Evolutionary conservation across 2,797 vertebrate genomes (phyloP).

Genomic region (Anguilla pacifica): DNA sequence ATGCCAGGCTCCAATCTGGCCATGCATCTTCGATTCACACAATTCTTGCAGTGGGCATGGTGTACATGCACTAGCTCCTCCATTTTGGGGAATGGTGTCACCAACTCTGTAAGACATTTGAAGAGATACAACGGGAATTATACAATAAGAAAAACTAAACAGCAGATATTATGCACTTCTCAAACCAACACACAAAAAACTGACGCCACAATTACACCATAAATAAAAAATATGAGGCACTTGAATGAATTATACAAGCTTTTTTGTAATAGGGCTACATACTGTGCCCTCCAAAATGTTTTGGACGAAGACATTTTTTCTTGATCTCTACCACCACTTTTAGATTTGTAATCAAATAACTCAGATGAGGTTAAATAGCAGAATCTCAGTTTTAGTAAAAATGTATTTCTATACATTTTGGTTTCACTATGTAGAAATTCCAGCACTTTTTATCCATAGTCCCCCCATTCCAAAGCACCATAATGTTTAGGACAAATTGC

Average conservation of each 20-base stretch:
- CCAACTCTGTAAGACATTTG: constrained; percentile 24
- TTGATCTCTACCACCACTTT: too few species aligned
- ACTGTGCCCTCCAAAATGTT: too few species aligned
- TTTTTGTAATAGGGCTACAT: too few species aligned
- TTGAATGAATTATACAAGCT: neutral
- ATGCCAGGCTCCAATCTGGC: constrained; percentile 84
- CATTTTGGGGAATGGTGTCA: constrained; percentile 69
- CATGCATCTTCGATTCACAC: constrained; percentile 97
- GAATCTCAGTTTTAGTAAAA: too few species aligned
- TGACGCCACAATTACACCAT: neutral
- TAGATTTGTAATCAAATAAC: too few species aligned
- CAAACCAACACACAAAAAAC: constrained; percentile 13
- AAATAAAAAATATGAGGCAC: neutral
- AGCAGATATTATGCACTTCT: neutral
- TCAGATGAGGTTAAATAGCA: too few species aligned
- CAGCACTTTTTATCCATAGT: too few species aligned
- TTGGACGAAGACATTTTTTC: too few species aligned
- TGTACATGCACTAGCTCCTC: constrained; percentile 86
- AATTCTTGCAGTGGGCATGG: constrained; percentile 91
- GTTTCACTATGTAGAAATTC: too few species aligned
- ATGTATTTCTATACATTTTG: too few species aligned
- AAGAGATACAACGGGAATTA: neutral
- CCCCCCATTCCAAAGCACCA: too few species aligned
- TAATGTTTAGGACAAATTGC: too few species aligned
- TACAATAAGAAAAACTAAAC: neutral